Percentiles rank a stretch among this genome's conserved stretches.
Evolutionary conservation across 1,140 invertebrate genomes (phyloP).

Genomic region (Drosophila lini): DNA sequence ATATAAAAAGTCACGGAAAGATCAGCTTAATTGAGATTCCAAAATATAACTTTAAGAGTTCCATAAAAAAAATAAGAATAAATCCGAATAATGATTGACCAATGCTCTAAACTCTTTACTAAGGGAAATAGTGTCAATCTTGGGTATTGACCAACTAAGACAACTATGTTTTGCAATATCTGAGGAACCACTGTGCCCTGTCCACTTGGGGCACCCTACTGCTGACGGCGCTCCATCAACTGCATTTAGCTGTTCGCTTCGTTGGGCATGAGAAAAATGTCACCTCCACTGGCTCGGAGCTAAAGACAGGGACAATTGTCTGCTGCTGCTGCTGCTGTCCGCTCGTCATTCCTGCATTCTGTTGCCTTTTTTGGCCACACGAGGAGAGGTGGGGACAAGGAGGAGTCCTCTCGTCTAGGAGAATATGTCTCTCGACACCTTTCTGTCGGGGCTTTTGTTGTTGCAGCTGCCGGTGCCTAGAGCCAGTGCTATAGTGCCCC

Average conservation of each 20-base stretch:
- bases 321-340: constrained; percentile 10
- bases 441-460: constrained; percentile 41
- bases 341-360: constrained; percentile 35
- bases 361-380: constrained; percentile 35
- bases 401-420: constrained; percentile 27
- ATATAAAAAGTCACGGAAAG: too few species aligned
- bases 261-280: constrained; percentile 75
- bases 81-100: neutral
- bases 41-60: too few species aligned
- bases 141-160: neutral
- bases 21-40: too few species aligned
- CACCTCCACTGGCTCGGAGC: constrained; percentile 52
- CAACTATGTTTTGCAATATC: neutral
- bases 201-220: constrained; percentile 11
- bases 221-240: constrained; percentile 47
- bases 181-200: constrained; percentile 19
- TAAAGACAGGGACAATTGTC: constrained; percentile 51
- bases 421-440: constrained; percentile 72
- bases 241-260: constrained; percentile 60
- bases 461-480: constrained; percentile 16
- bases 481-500: constrained; percentile 14
- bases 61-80: neutral
- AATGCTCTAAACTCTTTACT: too few species aligned
- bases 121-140: neutral
- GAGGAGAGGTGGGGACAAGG: neutral